These are phyloP conservation scores for Drosophila eugracilis DNA, from an alignment of 1,140 invertebrate species.

Conservation along the genomic window DNA sequence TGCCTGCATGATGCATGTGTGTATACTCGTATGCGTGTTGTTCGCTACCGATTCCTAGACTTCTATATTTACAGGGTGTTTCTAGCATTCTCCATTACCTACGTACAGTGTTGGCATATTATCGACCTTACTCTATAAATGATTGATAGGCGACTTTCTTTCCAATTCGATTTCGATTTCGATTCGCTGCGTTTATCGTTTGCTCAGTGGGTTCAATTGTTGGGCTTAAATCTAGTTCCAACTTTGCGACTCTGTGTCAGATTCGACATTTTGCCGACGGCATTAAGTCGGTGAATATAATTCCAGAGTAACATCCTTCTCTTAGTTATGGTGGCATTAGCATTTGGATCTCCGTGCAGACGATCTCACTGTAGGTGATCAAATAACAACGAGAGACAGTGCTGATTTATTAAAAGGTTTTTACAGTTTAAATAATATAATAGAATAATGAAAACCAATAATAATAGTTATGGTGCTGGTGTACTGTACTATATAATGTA, in stretches of 20 bases:
- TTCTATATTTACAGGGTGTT: slow-evolving; percentile 67
- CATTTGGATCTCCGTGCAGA: slow-evolving; percentile 51
- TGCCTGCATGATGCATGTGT: no score
- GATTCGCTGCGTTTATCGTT: slow-evolving; percentile 40
- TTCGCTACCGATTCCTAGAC: slow-evolving; percentile 54
- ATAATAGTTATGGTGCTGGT: no score
- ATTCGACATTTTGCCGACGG: slow-evolving; percentile 1
- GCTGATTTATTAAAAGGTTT: no score
- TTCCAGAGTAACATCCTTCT: slow-evolving; percentile 20
- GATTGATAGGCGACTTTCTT: slow-evolving; percentile 63
- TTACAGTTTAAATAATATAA: no score
- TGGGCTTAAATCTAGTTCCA: slow-evolving; percentile 17
- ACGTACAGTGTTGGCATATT: slow-evolving; percentile 72
- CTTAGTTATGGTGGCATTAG: slow-evolving; percentile 22
- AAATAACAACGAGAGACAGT: no score
- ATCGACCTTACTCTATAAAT: slow-evolving; percentile 55
- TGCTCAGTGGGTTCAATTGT: slow-evolving; percentile 77
- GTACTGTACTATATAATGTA: no score
- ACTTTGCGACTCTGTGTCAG: no score
- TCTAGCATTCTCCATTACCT: slow-evolving; percentile 36
- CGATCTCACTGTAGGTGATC: slow-evolving; percentile 40
- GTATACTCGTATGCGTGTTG: slow-evolving; percentile 47
- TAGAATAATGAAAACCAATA: no score
- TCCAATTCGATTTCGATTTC: slow-evolving; percentile 42
- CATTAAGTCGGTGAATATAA: slow-evolving; percentile 34